Percentiles rank a stretch among this genome's conserved stretches.
Conservation (phyloP, 1,140 invertebrate genomes). For the Penaeus japonicus region DNA sequence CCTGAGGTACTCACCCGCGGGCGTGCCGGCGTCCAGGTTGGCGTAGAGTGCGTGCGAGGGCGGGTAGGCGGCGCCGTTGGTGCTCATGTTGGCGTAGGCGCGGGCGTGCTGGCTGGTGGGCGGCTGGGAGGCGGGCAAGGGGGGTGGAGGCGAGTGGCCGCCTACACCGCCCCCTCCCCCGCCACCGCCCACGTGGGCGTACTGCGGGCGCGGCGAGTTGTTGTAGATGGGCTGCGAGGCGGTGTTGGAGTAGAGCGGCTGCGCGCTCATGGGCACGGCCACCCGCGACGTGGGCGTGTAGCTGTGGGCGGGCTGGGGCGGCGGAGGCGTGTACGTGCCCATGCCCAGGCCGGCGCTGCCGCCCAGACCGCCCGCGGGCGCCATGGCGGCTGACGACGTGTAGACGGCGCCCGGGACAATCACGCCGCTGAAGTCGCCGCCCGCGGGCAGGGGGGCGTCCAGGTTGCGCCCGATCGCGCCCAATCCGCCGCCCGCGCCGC, state of each 20-base stretch:
- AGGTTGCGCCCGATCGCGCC: not conserved
- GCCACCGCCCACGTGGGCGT: not conserved
- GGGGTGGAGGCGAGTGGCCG: slow-evolving; percentile 31
- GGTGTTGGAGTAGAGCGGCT: slow-evolving; percentile 47
- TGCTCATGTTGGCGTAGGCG: slow-evolving; percentile 40
- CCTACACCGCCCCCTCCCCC: not conserved
- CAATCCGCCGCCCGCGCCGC: not conserved
- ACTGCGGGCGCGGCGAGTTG: slow-evolving; percentile 31
- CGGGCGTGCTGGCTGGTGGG: slow-evolving; percentile 23
- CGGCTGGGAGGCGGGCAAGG: slow-evolving; percentile 29
- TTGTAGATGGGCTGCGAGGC: slow-evolving; percentile 47
- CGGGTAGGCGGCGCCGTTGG: slow-evolving; percentile 41
- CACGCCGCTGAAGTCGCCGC: slow-evolving; percentile 34
- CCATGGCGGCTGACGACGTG: slow-evolving; percentile 30
- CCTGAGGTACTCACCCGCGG: too few species aligned
- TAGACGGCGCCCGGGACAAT: slow-evolving; percentile 39
- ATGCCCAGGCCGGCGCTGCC: slow-evolving; percentile 6
- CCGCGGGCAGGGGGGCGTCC: not conserved
- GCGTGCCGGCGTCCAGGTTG: slow-evolving; percentile 15
- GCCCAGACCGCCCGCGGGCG: slow-evolving; percentile 23
- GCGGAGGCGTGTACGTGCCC: slow-evolving; percentile 20
- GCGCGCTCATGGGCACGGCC: slow-evolving; percentile 44
- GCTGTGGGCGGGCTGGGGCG: slow-evolving; percentile 46
- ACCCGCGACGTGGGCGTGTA: slow-evolving; percentile 37
- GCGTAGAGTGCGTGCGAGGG: slow-evolving; percentile 33